Evolutionary conservation across 2,888 invertebrate species (phyloP).

Genomic region (Nemurella pictetii): DNA sequence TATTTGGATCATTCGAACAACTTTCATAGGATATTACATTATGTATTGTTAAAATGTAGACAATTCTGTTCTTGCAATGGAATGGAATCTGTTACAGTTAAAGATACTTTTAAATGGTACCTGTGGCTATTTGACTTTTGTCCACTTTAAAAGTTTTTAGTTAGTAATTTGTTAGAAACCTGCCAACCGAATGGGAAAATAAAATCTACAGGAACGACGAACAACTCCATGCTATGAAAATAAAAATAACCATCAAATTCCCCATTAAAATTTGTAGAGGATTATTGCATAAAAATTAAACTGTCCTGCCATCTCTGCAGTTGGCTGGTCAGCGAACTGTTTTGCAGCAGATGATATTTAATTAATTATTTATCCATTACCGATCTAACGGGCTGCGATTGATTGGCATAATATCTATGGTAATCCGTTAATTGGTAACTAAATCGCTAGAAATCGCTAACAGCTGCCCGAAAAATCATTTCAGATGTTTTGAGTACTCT

Average conservation of each 20-base stretch:
- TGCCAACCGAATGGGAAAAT: too few species aligned
- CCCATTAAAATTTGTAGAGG: too few species aligned
- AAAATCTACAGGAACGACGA: too few species aligned
- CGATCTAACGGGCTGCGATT: neutral
- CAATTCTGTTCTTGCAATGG: neutral
- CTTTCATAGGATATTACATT: constrained; percentile 15
- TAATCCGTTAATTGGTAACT: neutral
- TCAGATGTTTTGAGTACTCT: neutral
- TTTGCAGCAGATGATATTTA: neutral
- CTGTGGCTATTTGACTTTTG: neutral
- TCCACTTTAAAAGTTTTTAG: neutral
- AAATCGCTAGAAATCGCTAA: neutral
- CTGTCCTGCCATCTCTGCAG: neutral
- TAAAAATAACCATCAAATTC: too few species aligned
- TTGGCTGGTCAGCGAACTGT: neutral
- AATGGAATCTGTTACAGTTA: neutral
- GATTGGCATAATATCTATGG: neutral
- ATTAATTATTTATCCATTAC: neutral
- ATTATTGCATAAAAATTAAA: too few species aligned
- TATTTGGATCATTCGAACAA: neutral
- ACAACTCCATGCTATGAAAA: too few species aligned
- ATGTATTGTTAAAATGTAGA: neutral
- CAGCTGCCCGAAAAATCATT: neutral
- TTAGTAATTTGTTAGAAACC: too few species aligned
- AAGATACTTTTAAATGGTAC: neutral